These are phyloP conservation scores for Tadarida brasiliensis DNA, from an alignment of 2,797 vertebrate genomes.

Conservation along the genomic window DNA sequence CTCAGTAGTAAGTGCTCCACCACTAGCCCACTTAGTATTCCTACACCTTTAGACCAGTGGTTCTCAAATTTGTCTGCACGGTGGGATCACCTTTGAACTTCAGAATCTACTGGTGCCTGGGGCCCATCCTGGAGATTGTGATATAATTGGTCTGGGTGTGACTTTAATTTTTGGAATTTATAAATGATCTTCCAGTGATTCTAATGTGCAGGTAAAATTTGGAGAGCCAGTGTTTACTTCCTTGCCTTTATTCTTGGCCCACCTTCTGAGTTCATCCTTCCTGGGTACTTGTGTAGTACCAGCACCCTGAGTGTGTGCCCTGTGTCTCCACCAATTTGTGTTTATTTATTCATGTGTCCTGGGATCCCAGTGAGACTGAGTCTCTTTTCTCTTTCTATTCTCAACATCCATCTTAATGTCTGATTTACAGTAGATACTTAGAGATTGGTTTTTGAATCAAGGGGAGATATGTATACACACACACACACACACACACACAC, in stretches of 20 bases:
- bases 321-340: background rate
- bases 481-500: no score
- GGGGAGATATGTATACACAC: background rate
- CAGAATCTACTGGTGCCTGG: background rate
- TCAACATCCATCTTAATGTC: background rate
- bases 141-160: background rate
- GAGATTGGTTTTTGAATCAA: slow-evolving; percentile 67
- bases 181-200: background rate
- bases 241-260: background rate
- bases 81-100: background rate
- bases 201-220: background rate
- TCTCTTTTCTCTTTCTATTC: background rate
- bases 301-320: background rate
- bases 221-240: background rate
- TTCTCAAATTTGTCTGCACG: background rate
- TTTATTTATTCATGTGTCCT: slow-evolving; percentile 7
- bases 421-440: background rate
- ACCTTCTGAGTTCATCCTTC: background rate
- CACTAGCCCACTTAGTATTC: background rate
- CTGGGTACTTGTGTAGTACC: background rate
- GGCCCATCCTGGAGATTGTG: background rate
- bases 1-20: background rate
- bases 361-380: background rate
- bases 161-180: background rate
- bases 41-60: background rate